Conservation (phyloP, 2,888 invertebrate species). For the Diarsia mendica region DNA sequence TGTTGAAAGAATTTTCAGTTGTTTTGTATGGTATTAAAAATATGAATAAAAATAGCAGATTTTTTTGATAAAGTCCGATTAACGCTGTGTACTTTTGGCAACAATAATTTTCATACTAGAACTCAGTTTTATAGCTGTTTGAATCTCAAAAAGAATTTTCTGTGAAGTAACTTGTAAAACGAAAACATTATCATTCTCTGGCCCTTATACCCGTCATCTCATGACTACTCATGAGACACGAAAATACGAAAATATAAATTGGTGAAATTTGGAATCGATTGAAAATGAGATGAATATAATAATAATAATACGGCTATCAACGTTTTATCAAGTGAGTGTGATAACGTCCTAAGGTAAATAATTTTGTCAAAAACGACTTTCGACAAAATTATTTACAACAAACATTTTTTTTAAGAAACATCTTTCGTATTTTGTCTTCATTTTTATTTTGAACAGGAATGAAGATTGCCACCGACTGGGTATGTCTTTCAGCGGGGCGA, state of each 20-base stretch:
- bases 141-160: background rate
- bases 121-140: too few relatives aligned
- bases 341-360: background rate
- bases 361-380: too few relatives aligned
- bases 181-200: too few relatives aligned
- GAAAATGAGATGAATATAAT: background rate
- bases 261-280: background rate
- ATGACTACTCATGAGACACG: too few relatives aligned
- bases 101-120: too few relatives aligned
- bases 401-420: constrained; percentile 3
- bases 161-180: background rate
- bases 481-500: too few relatives aligned
- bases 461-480: constrained; percentile 41
- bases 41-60: too few relatives aligned
- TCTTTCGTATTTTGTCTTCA: constrained; percentile 4
- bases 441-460: constrained; percentile 29
- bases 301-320: background rate
- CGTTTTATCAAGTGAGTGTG: background rate
- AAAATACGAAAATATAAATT: background rate
- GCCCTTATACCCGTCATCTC: too few relatives aligned
- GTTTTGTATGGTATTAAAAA: background rate
- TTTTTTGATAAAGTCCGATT: too few relatives aligned
- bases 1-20: background rate
- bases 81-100: too few relatives aligned
- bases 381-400: background rate